Percentiles rank a stretch among this genome's conserved stretches.
phyloP scores from a whole-genome alignment of 2,113 vertebrate genomes.

The Mormyrus iriodes region DNA sequence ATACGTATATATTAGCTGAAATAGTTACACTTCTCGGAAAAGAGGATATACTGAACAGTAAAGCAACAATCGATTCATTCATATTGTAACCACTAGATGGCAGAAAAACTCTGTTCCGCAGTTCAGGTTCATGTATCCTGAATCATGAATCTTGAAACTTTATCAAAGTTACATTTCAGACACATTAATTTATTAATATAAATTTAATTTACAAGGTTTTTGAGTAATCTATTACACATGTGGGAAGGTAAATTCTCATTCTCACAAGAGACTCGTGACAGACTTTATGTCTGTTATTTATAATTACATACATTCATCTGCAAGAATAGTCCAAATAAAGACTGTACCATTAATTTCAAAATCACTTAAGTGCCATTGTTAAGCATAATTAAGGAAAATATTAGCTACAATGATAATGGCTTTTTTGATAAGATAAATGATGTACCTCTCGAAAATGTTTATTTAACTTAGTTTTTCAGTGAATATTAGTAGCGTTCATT shows the following conservation, averaged over 20 bases:
- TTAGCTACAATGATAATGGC: not conserved
- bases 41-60: not conserved
- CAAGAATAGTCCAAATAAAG: not conserved
- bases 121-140: not conserved
- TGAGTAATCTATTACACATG: not conserved
- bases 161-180: not conserved
- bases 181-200: no score
- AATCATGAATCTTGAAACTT: not conserved
- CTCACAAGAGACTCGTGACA: not conserved
- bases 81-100: constrained; percentile 11
- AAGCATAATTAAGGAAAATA: not conserved
- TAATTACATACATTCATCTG: not conserved
- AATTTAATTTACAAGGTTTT: not conserved
- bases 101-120: constrained; percentile 13
- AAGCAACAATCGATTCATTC: not conserved
- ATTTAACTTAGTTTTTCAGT: not conserved
- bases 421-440: not conserved
- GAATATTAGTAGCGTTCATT: not conserved
- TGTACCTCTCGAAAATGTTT: not conserved
- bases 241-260: not conserved
- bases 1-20: not conserved
- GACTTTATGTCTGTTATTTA: not conserved
- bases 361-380: not conserved
- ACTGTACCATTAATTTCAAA: not conserved
- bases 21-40: not conserved